A percentile compares a stretch with the other conserved stretches of the same genome.
These are phyloP conservation scores for Pissodes strobi DNA, from an alignment of 1,140 invertebrate species.

Conservation along the genomic window DNA sequence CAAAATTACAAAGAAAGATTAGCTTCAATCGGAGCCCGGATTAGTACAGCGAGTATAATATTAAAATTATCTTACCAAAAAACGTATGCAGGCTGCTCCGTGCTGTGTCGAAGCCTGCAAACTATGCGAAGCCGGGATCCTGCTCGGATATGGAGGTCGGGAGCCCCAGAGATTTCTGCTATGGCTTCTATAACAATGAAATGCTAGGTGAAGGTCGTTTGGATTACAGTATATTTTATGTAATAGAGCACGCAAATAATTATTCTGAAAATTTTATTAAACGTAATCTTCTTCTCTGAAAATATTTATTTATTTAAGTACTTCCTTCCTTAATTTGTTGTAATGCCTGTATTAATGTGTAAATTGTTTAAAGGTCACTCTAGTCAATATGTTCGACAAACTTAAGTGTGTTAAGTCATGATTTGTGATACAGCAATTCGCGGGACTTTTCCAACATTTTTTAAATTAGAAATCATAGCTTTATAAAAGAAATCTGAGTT, in stretches of 20 bases:
- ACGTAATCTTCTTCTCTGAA: too few species aligned
- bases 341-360: too few species aligned
- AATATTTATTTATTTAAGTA: too few species aligned
- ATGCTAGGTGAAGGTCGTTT: neutral
- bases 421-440: too few species aligned
- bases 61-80: constrained; percentile 63
- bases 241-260: neutral
- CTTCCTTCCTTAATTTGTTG: too few species aligned
- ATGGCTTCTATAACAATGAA: constrained; percentile 64
- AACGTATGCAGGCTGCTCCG: constrained; percentile 73
- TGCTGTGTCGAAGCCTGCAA: constrained; percentile 71
- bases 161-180: constrained; percentile 74
- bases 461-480: too few species aligned
- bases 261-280: too few species aligned
- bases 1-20: neutral
- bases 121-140: constrained; percentile 72
- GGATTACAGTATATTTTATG: neutral
- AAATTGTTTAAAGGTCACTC: too few species aligned
- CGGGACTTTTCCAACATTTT: too few species aligned
- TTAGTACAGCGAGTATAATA: constrained; percentile 3
- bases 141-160: constrained; percentile 75
- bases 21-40: neutral
- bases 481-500: too few species aligned
- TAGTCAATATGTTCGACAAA: too few species aligned
- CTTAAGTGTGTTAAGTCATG: too few species aligned